Conservation (phyloP, 2,113 vertebrate species). For the Crotalus horridus region DNA sequence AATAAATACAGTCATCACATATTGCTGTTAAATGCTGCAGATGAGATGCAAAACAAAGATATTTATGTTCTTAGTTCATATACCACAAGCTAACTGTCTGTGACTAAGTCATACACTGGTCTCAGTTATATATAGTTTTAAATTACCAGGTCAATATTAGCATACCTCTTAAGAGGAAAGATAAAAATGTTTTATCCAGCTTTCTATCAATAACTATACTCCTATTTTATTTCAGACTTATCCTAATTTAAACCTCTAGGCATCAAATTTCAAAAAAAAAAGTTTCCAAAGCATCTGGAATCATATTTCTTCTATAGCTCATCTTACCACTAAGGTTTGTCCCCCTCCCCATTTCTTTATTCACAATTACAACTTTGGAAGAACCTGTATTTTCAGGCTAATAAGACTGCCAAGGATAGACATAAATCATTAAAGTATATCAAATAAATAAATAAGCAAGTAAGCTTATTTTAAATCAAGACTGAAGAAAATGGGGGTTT, state of each 20-base stretch:
- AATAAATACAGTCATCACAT: background rate
- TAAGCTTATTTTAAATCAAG: background rate
- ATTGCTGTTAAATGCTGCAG: constrained; percentile 6
- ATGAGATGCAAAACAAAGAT: background rate
- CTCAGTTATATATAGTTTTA: background rate
- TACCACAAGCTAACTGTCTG: background rate
- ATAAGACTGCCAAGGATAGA: background rate
- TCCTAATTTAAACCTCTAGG: background rate
- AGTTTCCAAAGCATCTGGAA: background rate
- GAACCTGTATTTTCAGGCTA: background rate
- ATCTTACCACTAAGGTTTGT: background rate
- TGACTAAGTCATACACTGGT: background rate
- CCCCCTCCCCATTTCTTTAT: background rate
- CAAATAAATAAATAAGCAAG: background rate
- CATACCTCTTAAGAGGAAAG: background rate
- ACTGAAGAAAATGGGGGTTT: too few relatives aligned
- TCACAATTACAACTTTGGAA: background rate
- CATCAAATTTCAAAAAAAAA: background rate
- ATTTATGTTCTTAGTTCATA: background rate
- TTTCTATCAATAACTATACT: background rate
- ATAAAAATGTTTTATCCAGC: background rate
- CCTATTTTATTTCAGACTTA: background rate
- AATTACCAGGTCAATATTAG: background rate
- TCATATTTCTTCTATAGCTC: background rate
- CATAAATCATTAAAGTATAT: background rate